Evolutionary conservation across 1,140 invertebrate species (phyloP), one percentile per base, ranked within the genome.

Genomic region (Trachymyrmex cornetzi): DNA sequence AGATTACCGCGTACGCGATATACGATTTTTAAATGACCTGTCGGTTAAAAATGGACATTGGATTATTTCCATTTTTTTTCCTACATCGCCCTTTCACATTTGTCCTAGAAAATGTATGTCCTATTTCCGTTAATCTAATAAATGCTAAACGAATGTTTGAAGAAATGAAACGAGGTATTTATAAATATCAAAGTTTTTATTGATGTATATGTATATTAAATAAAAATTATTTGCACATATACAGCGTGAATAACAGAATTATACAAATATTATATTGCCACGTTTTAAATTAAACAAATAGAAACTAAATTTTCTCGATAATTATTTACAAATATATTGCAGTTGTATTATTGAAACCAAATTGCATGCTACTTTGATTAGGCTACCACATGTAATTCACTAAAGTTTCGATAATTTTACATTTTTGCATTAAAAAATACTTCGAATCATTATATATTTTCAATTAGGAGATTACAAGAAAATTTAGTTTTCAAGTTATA

Each of bases 101-200:
- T 34, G 53, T 38, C 27, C n/a, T 61, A 53, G 12, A 16, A 44
- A 75, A 50, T 24, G 16, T 34, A 66, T 34, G 34, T 80, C 61
- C 27, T 16, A 22, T 44, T 59, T 34, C 16, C 12, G 55, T 38
- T 14, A 85, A 53, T 69, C 3, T 64, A 44, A 1, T 27, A 27
- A 27, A 27, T 0, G 19, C 44, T 55, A 67, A n/a, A 67, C 59
- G 12, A 53, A 3, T 22, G 30, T 75, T 75, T 59, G 22, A 71
- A 48, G 48, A 55, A 87, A 38, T 48, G 22, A 79, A 59, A 66
- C 14, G 34, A 34, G 16, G 24, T 22, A 22, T 64, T 71, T 72
- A 89, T 90, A 82, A 89, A 77, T 89, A 84, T 89, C 72, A 80
- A 63, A 44, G 77, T 84, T 27, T 82, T 89, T 90, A 77, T 89